A percentile compares a stretch with the other conserved stretches of the same genome.
Evolutionary conservation across 2,888 invertebrate genomes (phyloP).

Genomic region (Drosophila pullipes): DNA sequence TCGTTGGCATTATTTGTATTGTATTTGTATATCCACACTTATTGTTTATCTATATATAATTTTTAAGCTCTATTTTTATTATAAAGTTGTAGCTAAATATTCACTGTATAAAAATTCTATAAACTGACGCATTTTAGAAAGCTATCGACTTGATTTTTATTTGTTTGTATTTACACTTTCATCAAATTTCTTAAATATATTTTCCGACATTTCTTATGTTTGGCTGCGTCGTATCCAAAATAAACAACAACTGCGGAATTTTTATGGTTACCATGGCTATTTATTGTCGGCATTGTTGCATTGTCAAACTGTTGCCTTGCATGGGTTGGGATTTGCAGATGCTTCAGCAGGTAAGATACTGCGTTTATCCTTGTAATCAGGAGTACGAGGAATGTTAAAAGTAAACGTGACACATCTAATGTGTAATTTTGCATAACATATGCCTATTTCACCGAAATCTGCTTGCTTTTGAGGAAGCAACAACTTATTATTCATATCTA

Average conservation of each 20-base stretch:
- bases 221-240: slow-evolving; percentile 64
- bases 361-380: slow-evolving; percentile 1
- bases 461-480: neutral
- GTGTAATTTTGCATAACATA: neutral
- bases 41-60: slow-evolving; percentile 43
- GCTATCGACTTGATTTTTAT: slow-evolving; percentile 7
- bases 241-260: slow-evolving; percentile 81
- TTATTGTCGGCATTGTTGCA: slow-evolving; percentile 66
- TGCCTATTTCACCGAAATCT: neutral
- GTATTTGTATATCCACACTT: slow-evolving; percentile 15
- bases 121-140: slow-evolving; percentile 62
- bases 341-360: slow-evolving; percentile 12
- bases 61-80: slow-evolving; percentile 32
- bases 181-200: slow-evolving; percentile 11
- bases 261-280: slow-evolving; percentile 71
- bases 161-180: slow-evolving; percentile 3
- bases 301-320: slow-evolving; percentile 74
- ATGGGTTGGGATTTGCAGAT: slow-evolving; percentile 29
- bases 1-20: slow-evolving; percentile 75
- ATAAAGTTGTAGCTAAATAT: slow-evolving; percentile 36
- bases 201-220: slow-evolving; percentile 42
- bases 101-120: slow-evolving; percentile 49
- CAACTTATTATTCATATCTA: neutral
- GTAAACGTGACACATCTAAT: neutral
- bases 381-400: neutral